These are phyloP conservation scores for Amphipoea lucens DNA, from an alignment of 2,888 invertebrate species.

Conservation along the genomic window DNA sequence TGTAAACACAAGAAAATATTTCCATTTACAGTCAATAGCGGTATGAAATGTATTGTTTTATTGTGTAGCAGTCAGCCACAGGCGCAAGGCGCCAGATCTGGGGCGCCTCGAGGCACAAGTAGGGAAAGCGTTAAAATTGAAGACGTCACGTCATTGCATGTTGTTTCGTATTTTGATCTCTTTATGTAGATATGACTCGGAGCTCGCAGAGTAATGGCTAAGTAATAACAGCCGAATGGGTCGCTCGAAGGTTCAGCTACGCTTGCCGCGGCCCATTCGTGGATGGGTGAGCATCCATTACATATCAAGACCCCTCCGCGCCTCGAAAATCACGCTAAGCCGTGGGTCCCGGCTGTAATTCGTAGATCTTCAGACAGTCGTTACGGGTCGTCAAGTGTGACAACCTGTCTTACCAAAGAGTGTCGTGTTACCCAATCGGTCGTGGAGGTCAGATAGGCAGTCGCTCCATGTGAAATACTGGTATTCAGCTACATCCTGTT, in stretches of 20 bases:
- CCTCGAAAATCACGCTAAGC: too few species aligned
- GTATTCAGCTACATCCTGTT: background rate
- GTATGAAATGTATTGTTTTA: constrained; percentile 2
- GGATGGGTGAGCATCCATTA: too few species aligned
- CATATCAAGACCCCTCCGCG: too few species aligned
- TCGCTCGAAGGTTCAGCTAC: background rate
- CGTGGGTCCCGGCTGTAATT: too few species aligned
- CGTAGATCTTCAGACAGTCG: too few species aligned
- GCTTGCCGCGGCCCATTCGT: background rate
- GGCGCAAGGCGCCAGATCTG: background rate
- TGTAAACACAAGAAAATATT: constrained; percentile 1
- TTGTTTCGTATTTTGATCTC: background rate
- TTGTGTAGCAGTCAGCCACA: constrained; percentile 1
- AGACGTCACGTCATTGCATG: background rate
- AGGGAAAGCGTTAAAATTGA: background rate
- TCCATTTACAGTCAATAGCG: constrained; percentile 19
- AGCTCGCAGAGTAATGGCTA: background rate
- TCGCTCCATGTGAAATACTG: too few species aligned
- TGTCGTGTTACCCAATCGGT: too few species aligned
- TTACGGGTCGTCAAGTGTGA: too few species aligned
- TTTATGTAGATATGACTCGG: background rate
- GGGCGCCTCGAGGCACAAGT: background rate
- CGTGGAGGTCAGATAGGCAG: background rate
- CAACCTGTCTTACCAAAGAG: too few species aligned
- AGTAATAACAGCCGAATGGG: background rate